These are phyloP conservation scores for Xenopus laevis DNA, from an alignment of 2,113 vertebrate genomes.

Conservation along the genomic window DNA sequence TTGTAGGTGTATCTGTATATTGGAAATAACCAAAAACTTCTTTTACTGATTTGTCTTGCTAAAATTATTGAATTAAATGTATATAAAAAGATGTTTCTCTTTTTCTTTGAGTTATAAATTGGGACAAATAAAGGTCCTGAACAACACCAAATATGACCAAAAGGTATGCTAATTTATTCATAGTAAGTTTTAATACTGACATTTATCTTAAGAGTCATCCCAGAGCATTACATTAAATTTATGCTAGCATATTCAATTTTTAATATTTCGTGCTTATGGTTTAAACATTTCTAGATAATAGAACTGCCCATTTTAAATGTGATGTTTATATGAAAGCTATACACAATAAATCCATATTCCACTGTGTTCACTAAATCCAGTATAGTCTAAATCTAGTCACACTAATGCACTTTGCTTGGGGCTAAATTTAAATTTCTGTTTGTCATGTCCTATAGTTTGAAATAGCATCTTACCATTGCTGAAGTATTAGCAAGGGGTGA, in stretches of 20 bases:
- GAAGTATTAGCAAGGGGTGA: neutral
- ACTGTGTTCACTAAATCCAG: neutral
- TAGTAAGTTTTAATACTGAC: no score
- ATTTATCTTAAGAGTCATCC: no score
- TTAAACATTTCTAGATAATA: neutral
- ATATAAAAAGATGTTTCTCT: constrained; percentile 19
- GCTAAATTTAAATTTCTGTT: constrained; percentile 42
- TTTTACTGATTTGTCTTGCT: neutral
- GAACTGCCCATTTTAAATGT: neutral
- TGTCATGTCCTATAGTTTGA: constrained; percentile 15
- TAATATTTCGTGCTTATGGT: no score
- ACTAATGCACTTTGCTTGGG: neutral
- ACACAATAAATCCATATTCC: neutral
- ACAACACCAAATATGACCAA: no score
- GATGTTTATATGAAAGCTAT: neutral
- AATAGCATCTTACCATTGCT: constrained; percentile 29
- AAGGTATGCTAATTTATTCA: no score
- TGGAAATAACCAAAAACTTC: constrained; percentile 12
- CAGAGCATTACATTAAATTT: no score
- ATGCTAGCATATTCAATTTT: no score
- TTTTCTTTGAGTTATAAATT: no score
- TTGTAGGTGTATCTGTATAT: constrained; percentile 34
- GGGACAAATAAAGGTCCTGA: no score
- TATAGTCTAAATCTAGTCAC: neutral
- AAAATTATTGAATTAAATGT: constrained; percentile 10